phyloP scores from a whole-genome alignment of 1,140 invertebrate species.

The Helicoverpa zea region DNA sequence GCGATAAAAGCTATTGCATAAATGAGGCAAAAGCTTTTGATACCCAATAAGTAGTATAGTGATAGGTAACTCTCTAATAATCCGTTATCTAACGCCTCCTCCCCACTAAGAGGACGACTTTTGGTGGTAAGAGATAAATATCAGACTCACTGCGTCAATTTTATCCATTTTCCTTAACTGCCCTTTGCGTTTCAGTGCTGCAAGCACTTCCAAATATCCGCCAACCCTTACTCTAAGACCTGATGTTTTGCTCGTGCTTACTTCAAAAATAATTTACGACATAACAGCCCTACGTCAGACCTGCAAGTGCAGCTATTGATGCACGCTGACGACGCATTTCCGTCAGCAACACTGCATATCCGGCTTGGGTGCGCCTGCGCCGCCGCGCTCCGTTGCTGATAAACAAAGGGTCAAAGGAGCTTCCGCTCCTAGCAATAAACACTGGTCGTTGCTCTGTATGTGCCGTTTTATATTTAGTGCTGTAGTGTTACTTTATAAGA shows the following conservation, averaged over 20 bases:
- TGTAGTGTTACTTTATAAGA: neutral
- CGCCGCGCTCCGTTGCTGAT: conserved; percentile 65
- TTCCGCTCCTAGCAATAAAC: conserved; percentile 66
- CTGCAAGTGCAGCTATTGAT: conserved; percentile 55
- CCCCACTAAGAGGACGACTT: too few relatives aligned
- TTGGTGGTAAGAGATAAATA: too few relatives aligned
- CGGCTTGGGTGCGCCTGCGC: conserved; percentile 66
- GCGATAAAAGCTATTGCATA: too few relatives aligned
- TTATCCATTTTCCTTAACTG: neutral
- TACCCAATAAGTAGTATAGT: too few relatives aligned
- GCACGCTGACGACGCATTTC: conserved; percentile 74
- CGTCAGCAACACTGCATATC: conserved; percentile 76
- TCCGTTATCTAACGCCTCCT: too few relatives aligned
- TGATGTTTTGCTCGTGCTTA: neutral
- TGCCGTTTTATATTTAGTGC: conserved; percentile 9
- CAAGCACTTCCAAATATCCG: too few relatives aligned
- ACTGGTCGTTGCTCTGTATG: conserved; percentile 55
- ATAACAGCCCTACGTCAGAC: conserved; percentile 42
- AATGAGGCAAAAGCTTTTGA: too few relatives aligned
- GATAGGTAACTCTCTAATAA: too few relatives aligned
- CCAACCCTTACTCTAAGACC: too few relatives aligned
- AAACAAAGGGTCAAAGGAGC: conserved; percentile 83
- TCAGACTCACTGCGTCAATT: too few relatives aligned
- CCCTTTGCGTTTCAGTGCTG: neutral
- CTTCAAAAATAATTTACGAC: neutral